phyloP scores from a whole-genome alignment of 1,140 invertebrate genomes.

The Drosophila teissieri region DNA sequence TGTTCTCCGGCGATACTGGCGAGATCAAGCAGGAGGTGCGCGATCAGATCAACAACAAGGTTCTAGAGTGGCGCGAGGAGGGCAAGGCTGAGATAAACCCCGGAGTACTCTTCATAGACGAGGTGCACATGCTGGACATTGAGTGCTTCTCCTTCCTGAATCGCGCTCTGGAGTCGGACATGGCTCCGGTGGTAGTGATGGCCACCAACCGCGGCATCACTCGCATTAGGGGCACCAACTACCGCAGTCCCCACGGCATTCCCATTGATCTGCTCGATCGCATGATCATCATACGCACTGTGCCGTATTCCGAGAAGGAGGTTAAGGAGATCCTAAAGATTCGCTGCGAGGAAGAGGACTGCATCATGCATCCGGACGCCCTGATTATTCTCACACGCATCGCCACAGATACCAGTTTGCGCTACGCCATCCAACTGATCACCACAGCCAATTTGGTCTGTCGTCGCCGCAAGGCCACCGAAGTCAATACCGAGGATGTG shows the following conservation, averaged over 20 bases:
- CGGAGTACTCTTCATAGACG: constrained; percentile 96
- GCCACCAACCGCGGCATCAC: constrained; percentile 99
- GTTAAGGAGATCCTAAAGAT: constrained; percentile 97
- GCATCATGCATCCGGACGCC: constrained; percentile 96
- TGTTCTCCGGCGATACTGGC: constrained; percentile 99
- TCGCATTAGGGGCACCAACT: constrained; percentile 96
- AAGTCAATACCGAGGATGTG: constrained; percentile 95
- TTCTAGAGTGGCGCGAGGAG: constrained; percentile 99
- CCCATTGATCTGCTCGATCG: constrained; percentile 98
- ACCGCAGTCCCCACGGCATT: constrained; percentile 96
- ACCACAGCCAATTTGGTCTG: constrained; percentile 97
- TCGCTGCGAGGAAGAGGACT: constrained; percentile 98
- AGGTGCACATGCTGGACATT: constrained; percentile 99
- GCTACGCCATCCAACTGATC: constrained; percentile 99
- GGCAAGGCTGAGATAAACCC: constrained; percentile 99
- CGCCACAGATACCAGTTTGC: constrained; percentile 95
- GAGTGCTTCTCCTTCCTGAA: constrained; percentile 99
- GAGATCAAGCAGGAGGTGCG: constrained; percentile 99
- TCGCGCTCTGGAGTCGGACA: constrained; percentile 97
- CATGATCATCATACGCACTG: constrained; percentile 97
- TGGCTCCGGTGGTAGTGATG: constrained; percentile 99
- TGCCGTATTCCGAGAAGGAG: constrained; percentile 95
- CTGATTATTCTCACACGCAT: constrained; percentile 96
- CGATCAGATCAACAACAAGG: constrained; percentile 99
- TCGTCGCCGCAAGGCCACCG: constrained; percentile 91